Base-by-base conservation (phyloP, 2,113 vertebrate species). In the Colistium nudipinnis region DNA sequence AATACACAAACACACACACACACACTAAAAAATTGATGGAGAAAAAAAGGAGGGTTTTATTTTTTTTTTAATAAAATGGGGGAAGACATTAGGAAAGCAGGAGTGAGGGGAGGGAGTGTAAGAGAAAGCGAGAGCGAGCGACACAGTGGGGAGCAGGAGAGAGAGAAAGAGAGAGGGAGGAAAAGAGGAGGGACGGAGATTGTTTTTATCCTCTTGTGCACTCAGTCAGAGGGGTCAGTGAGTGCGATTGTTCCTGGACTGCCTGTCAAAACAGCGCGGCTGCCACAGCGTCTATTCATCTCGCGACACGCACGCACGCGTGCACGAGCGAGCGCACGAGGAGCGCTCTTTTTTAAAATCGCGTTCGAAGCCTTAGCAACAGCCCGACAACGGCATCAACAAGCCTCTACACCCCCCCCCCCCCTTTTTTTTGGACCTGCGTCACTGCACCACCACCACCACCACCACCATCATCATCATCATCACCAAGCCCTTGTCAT, bases 181-280 rank as follows among this genome's bases (percentile, higher is more conserved):
- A 51, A 78, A 80, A 76, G 57, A 78, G 70, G 82, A 43, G 55
- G 75, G 61, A 68, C 79, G 64, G 74, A 51, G 76, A 51, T 22
- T 76, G 68, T 79, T 88, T 87, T 84, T 88, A 87, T 89, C 86
- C 83, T 83, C 57, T 38, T 74, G 80, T 86, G 88, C 83, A 86
- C 83, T 76, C 82, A 86, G 74, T 85, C 78, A 81, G 78, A 76
- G 82, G 80, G 91, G 90, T 91, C 89, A 93, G 64, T 54, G 90
- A 89, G 92, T 93, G 81, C 82, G 74, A 82, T 82, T 85, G 82
- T 91, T 90, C 87, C 82, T 80, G 78, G 55, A 74, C 86, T 80
- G 87, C 80, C 87, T 87, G 87, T 91, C 87, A 92, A 90, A 92
- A 93, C 89, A 91, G 78, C 49, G 82, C 33, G 61, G 73, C 87